Evolutionary conservation across 1,140 invertebrate species (phyloP).

Genomic region (Leptinotarsa lineolata): DNA sequence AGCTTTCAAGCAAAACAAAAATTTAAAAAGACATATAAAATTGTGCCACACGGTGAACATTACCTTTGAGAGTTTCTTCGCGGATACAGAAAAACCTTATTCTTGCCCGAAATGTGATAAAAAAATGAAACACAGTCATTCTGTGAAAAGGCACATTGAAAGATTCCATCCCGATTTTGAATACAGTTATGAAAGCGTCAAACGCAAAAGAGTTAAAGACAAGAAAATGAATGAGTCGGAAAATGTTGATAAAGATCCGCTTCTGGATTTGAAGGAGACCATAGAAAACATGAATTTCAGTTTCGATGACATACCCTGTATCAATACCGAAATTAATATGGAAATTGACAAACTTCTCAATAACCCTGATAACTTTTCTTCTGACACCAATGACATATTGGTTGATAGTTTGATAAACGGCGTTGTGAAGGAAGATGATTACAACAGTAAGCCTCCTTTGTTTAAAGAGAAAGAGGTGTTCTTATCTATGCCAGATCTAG

Average conservation of each 20-base stretch:
- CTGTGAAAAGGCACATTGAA: slow-evolving; percentile 50
- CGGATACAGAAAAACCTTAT: slow-evolving; percentile 22
- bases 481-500: slow-evolving; percentile 53
- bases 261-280: slow-evolving; percentile 35
- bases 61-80: not conserved
- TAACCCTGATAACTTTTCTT: slow-evolving; percentile 34
- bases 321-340: slow-evolving; percentile 36
- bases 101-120: slow-evolving; percentile 48
- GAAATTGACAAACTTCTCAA: slow-evolving; percentile 32
- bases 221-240: not conserved
- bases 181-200: not conserved
- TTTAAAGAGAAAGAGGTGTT: slow-evolving; percentile 37
- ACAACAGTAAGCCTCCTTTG: not conserved
- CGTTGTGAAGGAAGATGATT: not conserved
- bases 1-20: slow-evolving; percentile 32
- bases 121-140: slow-evolving; percentile 50
- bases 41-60: slow-evolving; percentile 27
- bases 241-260: not conserved
- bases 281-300: slow-evolving; percentile 42
- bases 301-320: slow-evolving; percentile 31
- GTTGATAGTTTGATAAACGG: slow-evolving; percentile 31
- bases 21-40: slow-evolving; percentile 38
- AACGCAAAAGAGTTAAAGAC: slow-evolving; percentile 6
- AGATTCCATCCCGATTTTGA: slow-evolving; percentile 45
- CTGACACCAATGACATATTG: slow-evolving; percentile 32